Evolutionary conservation across 2,113 vertebrate species (phyloP).

Genomic region (Cheirogaleus medius): DNA sequence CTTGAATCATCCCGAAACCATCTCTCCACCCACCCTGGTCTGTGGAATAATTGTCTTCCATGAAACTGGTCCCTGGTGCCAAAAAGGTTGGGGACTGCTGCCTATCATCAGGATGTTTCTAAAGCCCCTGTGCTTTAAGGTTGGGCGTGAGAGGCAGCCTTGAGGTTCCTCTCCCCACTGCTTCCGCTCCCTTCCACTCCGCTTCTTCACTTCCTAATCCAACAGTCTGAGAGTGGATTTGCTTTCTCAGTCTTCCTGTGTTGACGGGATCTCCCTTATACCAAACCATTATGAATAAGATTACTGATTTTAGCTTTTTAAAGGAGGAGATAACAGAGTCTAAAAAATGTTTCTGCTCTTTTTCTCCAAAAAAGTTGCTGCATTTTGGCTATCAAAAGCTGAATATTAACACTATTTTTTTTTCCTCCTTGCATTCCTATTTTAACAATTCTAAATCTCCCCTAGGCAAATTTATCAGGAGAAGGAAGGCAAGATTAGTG

Average conservation of each 20-base stretch:
- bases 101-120: background rate
- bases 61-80: too few relatives aligned
- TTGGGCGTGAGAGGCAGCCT: background rate
- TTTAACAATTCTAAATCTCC: conserved; percentile 35
- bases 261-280: background rate
- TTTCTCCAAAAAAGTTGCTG: background rate
- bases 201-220: background rate
- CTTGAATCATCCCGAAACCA: too few relatives aligned
- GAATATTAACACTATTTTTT: conserved; percentile 38
- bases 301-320: background rate
- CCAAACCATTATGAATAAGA: background rate
- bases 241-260: background rate
- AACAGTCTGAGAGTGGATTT: background rate
- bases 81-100: too few relatives aligned
- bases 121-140: background rate
- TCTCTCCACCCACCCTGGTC: too few relatives aligned
- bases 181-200: background rate
- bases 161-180: background rate
- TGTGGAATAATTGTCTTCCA: too few relatives aligned
- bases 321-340: background rate
- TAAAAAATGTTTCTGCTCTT: background rate
- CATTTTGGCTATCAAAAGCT: conserved; percentile 7
- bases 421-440: background rate
- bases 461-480: background rate
- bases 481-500: background rate